Evolutionary conservation across 35 echinoderm and acorn worm species (phyloP), one percentile per base, ranked within the genome.

Genomic region (Heliocidaris tuberculata): DNA sequence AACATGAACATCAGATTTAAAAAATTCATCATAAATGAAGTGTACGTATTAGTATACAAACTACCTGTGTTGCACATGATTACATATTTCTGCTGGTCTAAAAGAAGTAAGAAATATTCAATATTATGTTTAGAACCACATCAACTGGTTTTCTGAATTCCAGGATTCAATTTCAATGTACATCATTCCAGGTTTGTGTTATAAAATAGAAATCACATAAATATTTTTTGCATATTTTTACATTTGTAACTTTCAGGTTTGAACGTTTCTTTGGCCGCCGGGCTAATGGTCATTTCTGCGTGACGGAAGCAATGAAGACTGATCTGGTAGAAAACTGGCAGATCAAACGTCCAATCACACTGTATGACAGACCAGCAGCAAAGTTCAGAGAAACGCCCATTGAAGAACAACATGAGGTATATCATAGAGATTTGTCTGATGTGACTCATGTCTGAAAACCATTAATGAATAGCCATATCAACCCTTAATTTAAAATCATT

Each of bases 271-370:
- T 99, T 96, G 95, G 96, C 32, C 47, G 87, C 7, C 78, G 59
- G 85, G 97, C 97, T 35, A 95, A 97, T 50, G 97, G 95, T 5
- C 90, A 99, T 50, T 95, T 97, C 31, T 99, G 98, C 93, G 98
- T 99, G 16, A 97, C 98, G 16, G 95, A 97, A 94, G 98, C 98
- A 30, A 99, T 99, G 98, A 97, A 94, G 92, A 94, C 95, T n/a
- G 98, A 99, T 94, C 93, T 99, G 31, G 50, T 48, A 2, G 94
- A 94, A 30, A 97, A 97, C 86, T 99, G 97, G 97, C 89, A 96
- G 13, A 94, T 99, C 60, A 94, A 94, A 32, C 94, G 94, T 50
- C 93, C 97, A 7, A 48, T 93, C 17, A 99, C 98, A 16, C 90
- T 99, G 8, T 97, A 99, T 95, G 98, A 99, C 96, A 96, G 96